A percentile compares a stretch with the other conserved stretches of the same genome.
These are phyloP conservation scores for Chorisops tibialis DNA, from an alignment of 2,888 invertebrate genomes.

Conservation along the genomic window DNA sequence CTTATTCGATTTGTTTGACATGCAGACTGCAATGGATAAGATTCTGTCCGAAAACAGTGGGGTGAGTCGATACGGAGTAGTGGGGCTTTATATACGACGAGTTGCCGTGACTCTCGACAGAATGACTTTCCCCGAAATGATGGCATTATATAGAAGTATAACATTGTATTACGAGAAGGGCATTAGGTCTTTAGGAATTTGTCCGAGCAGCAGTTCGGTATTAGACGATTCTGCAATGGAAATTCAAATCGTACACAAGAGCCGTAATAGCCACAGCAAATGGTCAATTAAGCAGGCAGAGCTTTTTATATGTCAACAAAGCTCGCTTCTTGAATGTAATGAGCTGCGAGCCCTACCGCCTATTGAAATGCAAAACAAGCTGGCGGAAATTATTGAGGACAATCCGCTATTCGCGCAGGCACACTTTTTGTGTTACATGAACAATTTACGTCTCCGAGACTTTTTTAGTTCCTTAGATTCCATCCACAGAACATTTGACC, in stretches of 20 bases:
- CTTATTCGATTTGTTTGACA: constrained; percentile 64
- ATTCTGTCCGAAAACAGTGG: constrained; percentile 56
- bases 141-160: constrained; percentile 68
- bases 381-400: constrained; percentile 50
- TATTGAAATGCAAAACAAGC: constrained; percentile 65
- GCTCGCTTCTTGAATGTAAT: constrained; percentile 75
- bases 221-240: constrained; percentile 35
- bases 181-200: constrained; percentile 31
- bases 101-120: constrained; percentile 79
- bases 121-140: constrained; percentile 78
- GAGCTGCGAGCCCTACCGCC: constrained; percentile 77
- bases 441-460: constrained; percentile 82
- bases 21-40: constrained; percentile 59
- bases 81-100: constrained; percentile 78
- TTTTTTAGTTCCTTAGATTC: constrained; percentile 66
- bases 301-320: constrained; percentile 83
- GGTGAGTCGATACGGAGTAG: constrained; percentile 49
- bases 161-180: constrained; percentile 65
- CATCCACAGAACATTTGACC: constrained; percentile 78
- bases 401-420: constrained; percentile 48
- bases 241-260: constrained; percentile 38
- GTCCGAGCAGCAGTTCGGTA: constrained; percentile 26
- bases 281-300: constrained; percentile 90
- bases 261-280: constrained; percentile 56
- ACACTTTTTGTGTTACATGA: constrained; percentile 86